Percentiles rank a stretch among this genome's conserved stretches.
Conservation (phyloP, 2,888 invertebrate genomes). For the Callosobruchus maculatus region DNA sequence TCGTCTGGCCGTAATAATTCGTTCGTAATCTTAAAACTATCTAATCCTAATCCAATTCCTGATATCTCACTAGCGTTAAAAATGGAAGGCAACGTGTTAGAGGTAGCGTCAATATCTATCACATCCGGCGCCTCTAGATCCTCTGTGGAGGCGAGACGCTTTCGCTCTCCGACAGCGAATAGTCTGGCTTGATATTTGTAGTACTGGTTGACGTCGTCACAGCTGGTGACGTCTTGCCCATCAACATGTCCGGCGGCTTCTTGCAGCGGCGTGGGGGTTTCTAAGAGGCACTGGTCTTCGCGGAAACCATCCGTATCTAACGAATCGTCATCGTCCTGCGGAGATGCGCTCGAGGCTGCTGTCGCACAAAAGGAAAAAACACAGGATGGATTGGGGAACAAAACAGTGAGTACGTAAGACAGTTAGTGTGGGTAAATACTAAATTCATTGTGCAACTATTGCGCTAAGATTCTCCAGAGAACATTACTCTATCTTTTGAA, state of each 20-base stretch:
- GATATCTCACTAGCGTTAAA: slow-evolving; percentile 44
- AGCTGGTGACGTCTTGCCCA: slow-evolving; percentile 42
- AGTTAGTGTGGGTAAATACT: not conserved
- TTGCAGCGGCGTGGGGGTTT: slow-evolving; percentile 48
- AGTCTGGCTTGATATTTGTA: slow-evolving; percentile 43
- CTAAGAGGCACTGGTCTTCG: slow-evolving; percentile 50
- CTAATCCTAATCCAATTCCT: slow-evolving; percentile 39
- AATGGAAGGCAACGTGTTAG: slow-evolving; percentile 43
- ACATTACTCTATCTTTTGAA: no score
- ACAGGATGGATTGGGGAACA: slow-evolving; percentile 20
- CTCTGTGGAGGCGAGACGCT: slow-evolving; percentile 48
- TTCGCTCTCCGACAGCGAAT: slow-evolving; percentile 39
- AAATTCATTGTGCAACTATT: not conserved
- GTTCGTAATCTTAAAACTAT: slow-evolving; percentile 39
- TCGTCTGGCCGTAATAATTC: slow-evolving; percentile 41
- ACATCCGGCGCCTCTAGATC: slow-evolving; percentile 42
- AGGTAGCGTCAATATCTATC: slow-evolving; percentile 45
- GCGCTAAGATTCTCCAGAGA: not conserved
- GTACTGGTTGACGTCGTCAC: slow-evolving; percentile 43
- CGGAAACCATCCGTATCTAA: slow-evolving; percentile 55
- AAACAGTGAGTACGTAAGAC: slow-evolving; percentile 13
- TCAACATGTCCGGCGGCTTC: slow-evolving; percentile 28
- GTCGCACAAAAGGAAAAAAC: slow-evolving; percentile 33
- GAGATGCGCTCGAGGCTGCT: slow-evolving; percentile 46
- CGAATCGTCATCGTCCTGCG: slow-evolving; percentile 55